Evolutionary conservation across 2,113 vertebrate species (phyloP).

Genomic region (Melanotaenia duboulayi): DNA sequence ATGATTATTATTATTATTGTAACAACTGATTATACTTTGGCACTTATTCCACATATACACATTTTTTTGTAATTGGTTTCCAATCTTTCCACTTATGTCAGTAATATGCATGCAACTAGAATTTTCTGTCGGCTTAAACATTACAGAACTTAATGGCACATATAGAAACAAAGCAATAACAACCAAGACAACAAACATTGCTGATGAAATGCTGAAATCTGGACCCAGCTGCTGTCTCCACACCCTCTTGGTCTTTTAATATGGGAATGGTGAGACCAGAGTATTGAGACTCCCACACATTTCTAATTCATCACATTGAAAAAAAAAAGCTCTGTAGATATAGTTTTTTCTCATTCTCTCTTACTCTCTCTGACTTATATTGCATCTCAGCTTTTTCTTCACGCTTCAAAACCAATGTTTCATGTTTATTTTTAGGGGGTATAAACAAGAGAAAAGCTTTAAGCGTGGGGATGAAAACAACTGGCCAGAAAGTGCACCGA

Average conservation of each 20-base stretch:
- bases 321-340: constrained; percentile 44
- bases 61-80: constrained; percentile 54
- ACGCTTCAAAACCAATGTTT: constrained; percentile 77
- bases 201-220: constrained; percentile 57
- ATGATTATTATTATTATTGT: background rate
- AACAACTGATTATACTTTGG: background rate
- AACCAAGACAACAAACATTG: constrained; percentile 49
- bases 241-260: constrained; percentile 52
- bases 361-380: constrained; percentile 50
- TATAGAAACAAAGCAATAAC: constrained; percentile 57
- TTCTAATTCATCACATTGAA: constrained; percentile 72
- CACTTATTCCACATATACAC: constrained; percentile 47
- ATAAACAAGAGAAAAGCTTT: constrained; percentile 76
- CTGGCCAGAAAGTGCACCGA: constrained; percentile 66
- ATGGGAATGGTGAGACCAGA: constrained; percentile 61
- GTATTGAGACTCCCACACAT: constrained; percentile 71
- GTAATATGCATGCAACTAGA: constrained; percentile 45
- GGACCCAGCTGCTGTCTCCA: constrained; percentile 42
- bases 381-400: constrained; percentile 70
- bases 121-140: constrained; percentile 43
- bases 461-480: constrained; percentile 72
- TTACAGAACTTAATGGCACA: constrained; percentile 57
- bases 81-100: constrained; percentile 46
- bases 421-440: constrained; percentile 76
- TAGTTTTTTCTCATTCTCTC: constrained; percentile 20